Base-by-base conservation (phyloP, 1,140 invertebrate species). In the Copidosoma floridanum region DNA sequence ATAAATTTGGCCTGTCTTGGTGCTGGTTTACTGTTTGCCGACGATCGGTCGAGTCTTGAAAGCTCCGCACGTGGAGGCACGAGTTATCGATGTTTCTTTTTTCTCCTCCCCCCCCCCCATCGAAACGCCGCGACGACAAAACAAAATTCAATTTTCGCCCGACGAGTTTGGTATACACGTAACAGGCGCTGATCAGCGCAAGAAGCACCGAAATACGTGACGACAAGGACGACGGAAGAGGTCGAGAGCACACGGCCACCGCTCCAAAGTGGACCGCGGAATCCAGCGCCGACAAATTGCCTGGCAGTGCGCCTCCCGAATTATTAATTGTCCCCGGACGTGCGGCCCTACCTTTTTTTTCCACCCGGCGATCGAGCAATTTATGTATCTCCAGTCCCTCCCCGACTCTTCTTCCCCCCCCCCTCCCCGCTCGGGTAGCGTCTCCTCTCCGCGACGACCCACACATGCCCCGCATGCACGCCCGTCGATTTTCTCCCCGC, bases 291-390 rank as follows among this genome's bases (percentile, higher is more conserved):
- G 78, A 80, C 78, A 79, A 80, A 80, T 80, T 77, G 76, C 66
- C 56, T 61, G 57, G 55, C 37, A 57, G 66, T 50, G 57, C 62
- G 46, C 50, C 67, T 59, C 58, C 48, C 64, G 68, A 76, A 78
- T 80, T 80, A 79, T 78, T 78, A 79, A 79, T 79, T 76, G 72
- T 73, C 64, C 48, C 41, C 55, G 14, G 35, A 26, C 65, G 53
- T 46, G 50, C 14, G 12, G 26, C 55, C 24, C 16, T 65, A 68
- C 67, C 65, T 72, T 68, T 69, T 68, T 64, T 54, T 56, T 58
- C 35, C 60, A 52, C 23, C 59, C 50, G 43, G 16, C 38, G n/a
- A n/a, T n/a, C 60, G 47, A 59, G 47, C 43, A 47, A 65, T 68
- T 68, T 68, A 65, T 66, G 55, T 62, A 55, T 62, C 64, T 32